Base-by-base conservation (phyloP, 2,113 vertebrate genomes). In the Bubo scandiacus region DNA sequence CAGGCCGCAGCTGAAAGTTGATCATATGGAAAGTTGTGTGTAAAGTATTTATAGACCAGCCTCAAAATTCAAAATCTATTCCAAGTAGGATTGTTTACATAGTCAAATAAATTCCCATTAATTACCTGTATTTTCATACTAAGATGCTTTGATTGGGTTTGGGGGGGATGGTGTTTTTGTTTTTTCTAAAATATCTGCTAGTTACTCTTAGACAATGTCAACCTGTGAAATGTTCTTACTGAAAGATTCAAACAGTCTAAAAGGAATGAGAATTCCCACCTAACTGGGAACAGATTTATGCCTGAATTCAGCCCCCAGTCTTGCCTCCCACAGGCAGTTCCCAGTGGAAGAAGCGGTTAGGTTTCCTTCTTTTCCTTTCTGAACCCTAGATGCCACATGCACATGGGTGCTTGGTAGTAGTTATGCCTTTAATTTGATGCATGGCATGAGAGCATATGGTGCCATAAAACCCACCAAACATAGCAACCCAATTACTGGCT, bases 11-110 rank as follows among this genome's bases (percentile, higher is more conserved):
- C 38, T 88, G 66, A 88, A 92, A 77, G 79, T 5, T 92, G 81
- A 89, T 91, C 91, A 89, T 91, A 89, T 1, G 1, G 68, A 83
- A 91, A 94, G 66, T 57, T 82, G 61, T 91, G 86, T 94, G 70
- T 72, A 54, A 84, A 68, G 40, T 87, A 94, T 95, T 96, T 96
- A 77, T 94, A 87, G 86, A 34, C 73, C 47, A 61, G 66, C 51
- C 84, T 88, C 57, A 68, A 94, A 95, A 91, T 30, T 75, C 36
- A 63, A 72, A 65, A 94, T 79, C 36, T 87, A 57, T 91, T 96
- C 91, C 87, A 92, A 96, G 62, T 32, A 11, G 27, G 45, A 62
- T 78, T 74, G 79, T 88, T 92, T 93, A 78, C 36, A 51, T 38
- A 94, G 88, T 68, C 74, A 88, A 81, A 95, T 52, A 63, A 67